Base-by-base conservation (phyloP, 1,140 invertebrate genomes). In the Ceratoteleas bidentatus region DNA sequence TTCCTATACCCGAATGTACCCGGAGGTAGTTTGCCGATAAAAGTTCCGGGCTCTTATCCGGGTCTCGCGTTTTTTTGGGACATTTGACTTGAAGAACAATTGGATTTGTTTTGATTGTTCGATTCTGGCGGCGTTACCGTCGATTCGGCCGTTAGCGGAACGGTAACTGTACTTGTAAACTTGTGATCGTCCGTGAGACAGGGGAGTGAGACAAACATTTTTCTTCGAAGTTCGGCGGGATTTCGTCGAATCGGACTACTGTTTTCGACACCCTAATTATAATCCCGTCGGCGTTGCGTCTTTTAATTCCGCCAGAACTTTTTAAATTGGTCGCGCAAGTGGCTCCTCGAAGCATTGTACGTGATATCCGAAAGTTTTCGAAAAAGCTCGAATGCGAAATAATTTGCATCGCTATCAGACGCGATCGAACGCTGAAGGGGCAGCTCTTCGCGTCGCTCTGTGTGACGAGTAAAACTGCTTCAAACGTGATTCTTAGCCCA, bases 321-420 rank as follows among this genome's bases (percentile, higher is more conserved):
- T 60, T 74, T 45, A 58, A 69, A 58, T 69, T 60, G 65, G 24
- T 16, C 24, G 24, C 38, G 38, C 38, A 40, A 8, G 38, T 10
- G 38, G 11, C 38, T 40, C 38, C 38, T 40, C 38, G 38, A 40
- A 40, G 38, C 38, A 72, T 72, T 72, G 68, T 72, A 65, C 52
- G 61, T 61, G 53, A 70, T 79, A 73, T 62, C 62, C 62, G 10
- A 74, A 70, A 64, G 68, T 79, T 74, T 74, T 61, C 36, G 11
- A 64, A 79, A 79, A 66, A 57, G 15, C 54, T 58, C n/a, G 45
- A 70, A 72, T 54, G 61, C 61, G 69, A 80, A 73, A 80, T 74
- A 73, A 80, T 80, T 74, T 80, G 77, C 77, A 80, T 80, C 47
- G 77, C 69, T 69, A 74, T 73, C 50, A 64, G 56, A 50, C 49